These are phyloP conservation scores for Suricata suricatta DNA, from an alignment of 2,113 vertebrate genomes.

Conservation along the genomic window DNA sequence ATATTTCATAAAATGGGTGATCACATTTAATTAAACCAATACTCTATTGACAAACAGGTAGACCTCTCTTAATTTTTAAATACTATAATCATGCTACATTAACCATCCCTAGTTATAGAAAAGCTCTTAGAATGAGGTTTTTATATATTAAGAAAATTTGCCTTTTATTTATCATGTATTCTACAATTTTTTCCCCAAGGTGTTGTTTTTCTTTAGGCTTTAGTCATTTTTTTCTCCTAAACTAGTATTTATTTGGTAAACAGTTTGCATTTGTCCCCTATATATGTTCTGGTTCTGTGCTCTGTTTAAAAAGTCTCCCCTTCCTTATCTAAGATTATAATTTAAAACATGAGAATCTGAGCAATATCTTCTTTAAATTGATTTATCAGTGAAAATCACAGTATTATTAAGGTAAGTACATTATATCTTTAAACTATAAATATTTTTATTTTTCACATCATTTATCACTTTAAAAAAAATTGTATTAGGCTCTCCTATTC, in stretches of 20 bases:
- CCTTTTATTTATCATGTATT: not conserved
- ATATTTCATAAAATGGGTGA: slow-evolving; percentile 17
- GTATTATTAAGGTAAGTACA: not conserved
- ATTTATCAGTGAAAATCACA: not conserved
- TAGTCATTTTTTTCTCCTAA: not conserved
- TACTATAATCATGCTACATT: not conserved
- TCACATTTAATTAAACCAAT: slow-evolving; percentile 54
- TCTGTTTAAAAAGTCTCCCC: not conserved
- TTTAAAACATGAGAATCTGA: slow-evolving; percentile 12
- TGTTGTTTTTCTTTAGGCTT: not conserved
- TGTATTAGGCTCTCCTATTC: not conserved
- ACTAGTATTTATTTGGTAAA: not conserved
- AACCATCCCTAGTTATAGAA: not conserved
- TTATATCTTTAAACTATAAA: not conserved
- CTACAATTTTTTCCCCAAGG: not conserved
- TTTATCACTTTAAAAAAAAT: not conserved
- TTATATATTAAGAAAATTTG: not conserved
- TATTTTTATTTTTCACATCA: not conserved
- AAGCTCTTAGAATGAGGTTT: not conserved
- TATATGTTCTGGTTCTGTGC: not conserved
- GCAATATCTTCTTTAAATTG: not conserved
- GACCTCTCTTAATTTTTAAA: slow-evolving; percentile 31
- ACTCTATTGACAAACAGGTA: slow-evolving; percentile 8
- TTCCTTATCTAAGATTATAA: not conserved
- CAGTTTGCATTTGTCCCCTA: not conserved